Conservation (phyloP, 2,113 vertebrate genomes). For the Rhabdornis inornatus region DNA sequence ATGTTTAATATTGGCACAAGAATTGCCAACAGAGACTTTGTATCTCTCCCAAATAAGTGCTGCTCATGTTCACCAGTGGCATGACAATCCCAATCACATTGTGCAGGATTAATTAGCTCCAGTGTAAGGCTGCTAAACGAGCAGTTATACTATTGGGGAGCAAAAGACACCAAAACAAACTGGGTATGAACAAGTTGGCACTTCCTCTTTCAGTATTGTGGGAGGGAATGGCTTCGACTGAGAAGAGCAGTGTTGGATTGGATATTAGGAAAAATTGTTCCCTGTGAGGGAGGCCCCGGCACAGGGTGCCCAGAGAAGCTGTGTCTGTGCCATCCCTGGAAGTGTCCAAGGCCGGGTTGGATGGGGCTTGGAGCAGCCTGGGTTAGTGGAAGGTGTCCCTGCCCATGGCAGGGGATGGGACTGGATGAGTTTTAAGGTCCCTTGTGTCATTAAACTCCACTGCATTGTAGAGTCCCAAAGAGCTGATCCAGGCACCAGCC, state of each 20-base stretch:
- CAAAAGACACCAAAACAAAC: not conserved
- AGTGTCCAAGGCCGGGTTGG: not conserved
- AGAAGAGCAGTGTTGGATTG: not conserved
- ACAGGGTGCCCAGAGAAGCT: not conserved
- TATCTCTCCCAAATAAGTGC: not conserved
- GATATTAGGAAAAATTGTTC: not conserved
- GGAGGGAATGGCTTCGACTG: not conserved
- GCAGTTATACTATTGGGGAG: constrained; percentile 49
- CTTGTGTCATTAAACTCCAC: not conserved
- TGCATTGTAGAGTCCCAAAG: constrained; percentile 63
- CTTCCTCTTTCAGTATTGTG: not conserved
- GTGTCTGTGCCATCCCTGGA: not conserved
- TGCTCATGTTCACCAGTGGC: not conserved
- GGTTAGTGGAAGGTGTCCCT: not conserved
- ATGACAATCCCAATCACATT: constrained; percentile 44
- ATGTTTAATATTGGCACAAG: constrained; percentile 55
- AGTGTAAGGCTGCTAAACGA: constrained; percentile 67
- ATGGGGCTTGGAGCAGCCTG: not conserved
- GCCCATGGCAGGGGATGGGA: not conserved
- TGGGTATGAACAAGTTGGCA: not conserved
- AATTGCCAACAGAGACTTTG: not conserved
- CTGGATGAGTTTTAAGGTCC: not conserved
- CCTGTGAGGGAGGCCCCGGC: not conserved
- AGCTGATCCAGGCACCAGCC: constrained; percentile 35
- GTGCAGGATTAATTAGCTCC: constrained; percentile 65